Base-by-base conservation (phyloP, 2,113 vertebrate species). In the Pyrgilauda ruficollis region DNA sequence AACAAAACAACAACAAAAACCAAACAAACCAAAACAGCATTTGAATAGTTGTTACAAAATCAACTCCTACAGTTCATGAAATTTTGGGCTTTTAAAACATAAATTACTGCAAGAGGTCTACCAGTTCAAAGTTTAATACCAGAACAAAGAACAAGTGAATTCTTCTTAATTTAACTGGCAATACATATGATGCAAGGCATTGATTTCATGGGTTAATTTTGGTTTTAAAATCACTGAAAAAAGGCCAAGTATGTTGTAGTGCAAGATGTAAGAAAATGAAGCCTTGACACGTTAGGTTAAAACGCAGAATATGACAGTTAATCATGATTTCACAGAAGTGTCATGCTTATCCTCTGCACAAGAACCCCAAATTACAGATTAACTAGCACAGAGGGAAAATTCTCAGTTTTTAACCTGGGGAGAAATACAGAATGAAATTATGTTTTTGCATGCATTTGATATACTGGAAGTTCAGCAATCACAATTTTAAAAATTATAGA, bases 241-340 rank as follows among this genome's bases (percentile, higher is more conserved):
- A 66, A 75, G 44, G 35, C 0, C 9, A 67, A 35, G 17, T n/a
- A 12, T 87, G 63, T 3, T 64, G 28, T 12, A 89, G 20, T 10
- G 9, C 27, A 41, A 53, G 31, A 22, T 0, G 0, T 28, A 50
- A 62, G 24, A 44, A 90, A 84, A 68, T 0, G 2, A 62, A 63
- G 27, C 20, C 61, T 47, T 84, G 30, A 68, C 52, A 68, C 0
- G 2, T 26, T 15, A 67, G 7, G 14, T 26, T 78, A 61, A 72
- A 75, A 64, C 20, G 18, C 7, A 21, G 66, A 90, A 17, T 10
- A 26, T 12, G 19, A 64, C 9, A 72, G 20, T 47, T 53, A 66
- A 79, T 31, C 1, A 0, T 23, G 28, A n/a, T 47, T 72, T 52
- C 49, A 85, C 5, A 49, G 31, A 75, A 79, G 17, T n/a, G 7